Conservation (phyloP, 2,113 vertebrate genomes). For the Chaenocephalus aceratus region DNA sequence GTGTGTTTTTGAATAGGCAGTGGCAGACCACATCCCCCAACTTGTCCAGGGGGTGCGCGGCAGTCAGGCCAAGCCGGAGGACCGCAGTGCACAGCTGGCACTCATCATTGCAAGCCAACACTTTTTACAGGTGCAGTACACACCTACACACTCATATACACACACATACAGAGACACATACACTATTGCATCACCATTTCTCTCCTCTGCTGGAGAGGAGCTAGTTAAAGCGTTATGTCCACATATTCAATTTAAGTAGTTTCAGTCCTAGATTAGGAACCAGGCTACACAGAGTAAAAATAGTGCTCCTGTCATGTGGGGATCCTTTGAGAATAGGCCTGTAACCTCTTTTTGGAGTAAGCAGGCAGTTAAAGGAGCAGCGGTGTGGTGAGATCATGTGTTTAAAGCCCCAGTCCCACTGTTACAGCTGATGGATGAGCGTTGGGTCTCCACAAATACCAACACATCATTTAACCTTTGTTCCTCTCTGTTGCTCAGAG, state of each 20-base stretch:
- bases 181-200: background rate
- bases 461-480: constrained; percentile 2
- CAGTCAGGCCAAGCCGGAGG: constrained; percentile 95
- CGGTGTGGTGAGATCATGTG: constrained; percentile 16
- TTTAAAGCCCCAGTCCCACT: constrained; percentile 16
- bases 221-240: constrained; percentile 38
- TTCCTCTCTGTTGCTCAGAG: background rate
- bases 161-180: background rate
- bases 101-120: constrained; percentile 98
- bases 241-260: constrained; percentile 6
- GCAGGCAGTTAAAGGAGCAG: constrained; percentile 15
- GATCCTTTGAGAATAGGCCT: constrained; percentile 55
- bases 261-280: constrained; percentile 44
- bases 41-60: constrained; percentile 95
- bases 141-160: background rate
- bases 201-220: background rate
- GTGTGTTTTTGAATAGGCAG: constrained; percentile 80
- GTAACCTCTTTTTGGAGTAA: constrained; percentile 58
- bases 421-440: background rate
- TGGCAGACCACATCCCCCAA: constrained; percentile 98
- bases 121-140: constrained; percentile 92
- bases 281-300: constrained; percentile 66
- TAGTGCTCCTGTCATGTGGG: constrained; percentile 52
- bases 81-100: constrained; percentile 93
- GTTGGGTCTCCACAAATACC: constrained; percentile 2